Base-by-base conservation (phyloP, 2,797 vertebrate species). In the Molossus alvarezi region DNA sequence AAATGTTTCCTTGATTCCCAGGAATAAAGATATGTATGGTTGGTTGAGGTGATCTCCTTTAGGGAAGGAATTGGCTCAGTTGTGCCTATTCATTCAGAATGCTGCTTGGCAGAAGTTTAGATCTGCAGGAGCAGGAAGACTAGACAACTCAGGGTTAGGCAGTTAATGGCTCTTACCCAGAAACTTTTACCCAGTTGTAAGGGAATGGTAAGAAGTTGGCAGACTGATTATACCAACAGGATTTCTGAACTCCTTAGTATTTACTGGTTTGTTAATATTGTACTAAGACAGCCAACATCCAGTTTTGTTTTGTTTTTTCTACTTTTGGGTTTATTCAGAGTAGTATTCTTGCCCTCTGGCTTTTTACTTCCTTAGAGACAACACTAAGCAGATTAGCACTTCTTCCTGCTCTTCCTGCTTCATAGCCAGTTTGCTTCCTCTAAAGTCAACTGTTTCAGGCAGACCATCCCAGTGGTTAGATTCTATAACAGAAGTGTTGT, bases 51-150 rank as follows among this genome's bases (percentile, higher is more conserved):
- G 4, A 76, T 9, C 12, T 87, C 82, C 45, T 82, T 69, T 45
- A 79, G 72, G 58, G 41, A 67, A 79, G 55, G 18, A 64, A 73
- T 65, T 51, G 17, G 60, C 33, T 62, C 20, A 21, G 27, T 10
- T 79, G 27, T 86, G 25, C 60, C 73, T 86, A 45, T 83, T 55
- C 83, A 64, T 83, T 55, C 83, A 64, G 71, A 72, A 71, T 60
- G 45, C 71, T 82, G 1, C 55, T 20, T 64, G n/a, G 48, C 71
- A 72, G 17, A 90, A 83, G n/a, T 64, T 37, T 94, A 29, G 27
- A 60, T 77, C 71, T 58, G 23, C 55, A 58, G 57, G 60, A 77
- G 51, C 55, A 89, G 73, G 53, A 41, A n/a, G 29, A 27, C 3
- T 64, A 71, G 57, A 64, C 90, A 76, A 41, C 14, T 33, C 53